Percentiles rank a stretch among this genome's conserved stretches.
Conservation (phyloP, 2,797 vertebrate species). For the Borostomias antarcticus region DNA sequence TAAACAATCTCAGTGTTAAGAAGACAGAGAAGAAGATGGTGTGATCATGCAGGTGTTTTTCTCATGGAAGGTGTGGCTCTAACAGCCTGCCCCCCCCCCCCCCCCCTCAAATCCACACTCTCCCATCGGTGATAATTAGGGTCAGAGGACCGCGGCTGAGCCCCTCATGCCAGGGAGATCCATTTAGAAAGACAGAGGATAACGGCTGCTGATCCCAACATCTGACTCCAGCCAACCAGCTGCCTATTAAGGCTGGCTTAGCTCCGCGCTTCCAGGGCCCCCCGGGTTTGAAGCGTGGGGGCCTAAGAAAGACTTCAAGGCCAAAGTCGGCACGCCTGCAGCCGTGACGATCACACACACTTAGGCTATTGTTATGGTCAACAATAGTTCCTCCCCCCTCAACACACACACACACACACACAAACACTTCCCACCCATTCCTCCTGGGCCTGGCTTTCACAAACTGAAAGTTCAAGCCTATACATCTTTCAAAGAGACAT, state of each 20-base stretch:
- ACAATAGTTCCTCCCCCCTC: conserved; percentile 51
- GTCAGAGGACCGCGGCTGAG: conserved; percentile 21
- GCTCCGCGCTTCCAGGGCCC: conserved; percentile 43
- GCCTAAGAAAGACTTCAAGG: conserved; percentile 63
- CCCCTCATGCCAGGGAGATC: conserved; percentile 35
- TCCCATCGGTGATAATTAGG: conserved; percentile 35
- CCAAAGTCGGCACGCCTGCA: conserved; percentile 48
- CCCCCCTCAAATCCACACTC: conserved; percentile 18
- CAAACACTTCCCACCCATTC: conserved; percentile 23
- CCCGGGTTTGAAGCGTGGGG: conserved; percentile 33
- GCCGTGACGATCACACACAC: conserved; percentile 50
- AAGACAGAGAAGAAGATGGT: conserved; percentile 9
- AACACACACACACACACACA: conserved; percentile 11
- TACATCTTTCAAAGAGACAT: conserved; percentile 40
- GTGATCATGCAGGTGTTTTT: conserved; percentile 55
- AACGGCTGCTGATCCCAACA: conserved; percentile 55
- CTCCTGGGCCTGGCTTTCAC: conserved; percentile 32
- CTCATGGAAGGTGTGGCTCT: conserved; percentile 27
- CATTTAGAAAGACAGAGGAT: conserved; percentile 51
- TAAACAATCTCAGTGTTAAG: conserved; percentile 22
- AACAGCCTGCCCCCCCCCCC: not conserved
- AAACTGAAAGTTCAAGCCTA: conserved; percentile 40
- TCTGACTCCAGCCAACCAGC: conserved; percentile 60
- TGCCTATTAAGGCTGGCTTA: conserved; percentile 51
- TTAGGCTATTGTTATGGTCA: conserved; percentile 51